These are phyloP conservation scores for Orthosia gothica DNA, from an alignment of 2,888 invertebrate genomes.

Conservation along the genomic window DNA sequence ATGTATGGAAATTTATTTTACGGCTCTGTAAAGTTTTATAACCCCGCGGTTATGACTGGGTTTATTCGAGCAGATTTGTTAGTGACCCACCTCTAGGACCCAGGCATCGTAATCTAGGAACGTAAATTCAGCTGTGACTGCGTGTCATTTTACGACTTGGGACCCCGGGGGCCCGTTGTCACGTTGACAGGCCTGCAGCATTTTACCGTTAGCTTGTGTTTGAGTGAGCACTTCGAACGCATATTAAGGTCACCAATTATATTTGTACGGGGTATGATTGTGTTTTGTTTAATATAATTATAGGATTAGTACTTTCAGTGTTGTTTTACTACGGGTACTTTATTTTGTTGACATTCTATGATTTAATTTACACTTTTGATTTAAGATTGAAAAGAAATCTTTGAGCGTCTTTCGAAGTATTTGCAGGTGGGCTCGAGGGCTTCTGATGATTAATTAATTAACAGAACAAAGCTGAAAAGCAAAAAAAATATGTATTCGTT, in stretches of 20 bases:
- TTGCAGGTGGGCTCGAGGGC: no score
- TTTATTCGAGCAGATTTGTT: slow-evolving; percentile 82
- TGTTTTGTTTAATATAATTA: slow-evolving; percentile 28
- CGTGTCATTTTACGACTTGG: slow-evolving; percentile 79
- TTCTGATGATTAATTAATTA: no score
- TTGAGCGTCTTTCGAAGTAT: no score
- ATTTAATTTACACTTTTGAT: not conserved
- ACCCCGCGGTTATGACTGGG: slow-evolving; percentile 74
- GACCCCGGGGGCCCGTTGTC: slow-evolving; percentile 37
- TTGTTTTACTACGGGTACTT: not conserved
- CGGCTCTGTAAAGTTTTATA: slow-evolving; percentile 80
- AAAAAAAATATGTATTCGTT: no score
- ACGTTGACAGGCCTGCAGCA: slow-evolving; percentile 50
- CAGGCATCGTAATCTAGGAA: slow-evolving; percentile 79
- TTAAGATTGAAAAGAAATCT: no score
- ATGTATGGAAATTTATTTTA: slow-evolving; percentile 79
- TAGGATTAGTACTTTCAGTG: not conserved
- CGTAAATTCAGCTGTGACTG: slow-evolving; percentile 81
- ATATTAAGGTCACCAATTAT: slow-evolving; percentile 48
- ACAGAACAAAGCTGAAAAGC: no score
- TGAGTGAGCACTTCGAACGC: slow-evolving; percentile 52
- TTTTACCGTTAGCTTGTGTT: slow-evolving; percentile 58
- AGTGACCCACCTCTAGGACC: slow-evolving; percentile 77
- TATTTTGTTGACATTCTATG: not conserved
- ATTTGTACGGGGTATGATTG: slow-evolving; percentile 4